A percentile compares a stretch with the other conserved stretches of the same genome.
Evolutionary conservation across 2,797 vertebrate genomes (phyloP).

Genomic region (Coranthus polyacanthus): DNA sequence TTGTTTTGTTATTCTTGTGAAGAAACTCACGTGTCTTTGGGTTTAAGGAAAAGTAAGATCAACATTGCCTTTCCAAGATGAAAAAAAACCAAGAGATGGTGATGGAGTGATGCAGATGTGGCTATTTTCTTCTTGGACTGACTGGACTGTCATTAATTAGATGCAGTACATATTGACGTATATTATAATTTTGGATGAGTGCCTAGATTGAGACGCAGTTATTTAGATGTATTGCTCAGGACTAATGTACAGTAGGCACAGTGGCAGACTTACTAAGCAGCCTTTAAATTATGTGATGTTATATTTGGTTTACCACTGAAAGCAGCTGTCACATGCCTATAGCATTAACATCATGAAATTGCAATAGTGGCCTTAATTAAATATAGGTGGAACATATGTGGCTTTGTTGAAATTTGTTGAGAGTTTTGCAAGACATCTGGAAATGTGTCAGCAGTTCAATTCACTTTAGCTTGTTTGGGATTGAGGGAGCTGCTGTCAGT

Average conservation of each 20-base stretch:
- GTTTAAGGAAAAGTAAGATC: constrained; percentile 46
- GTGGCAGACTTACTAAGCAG: constrained; percentile 40
- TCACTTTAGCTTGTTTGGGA: constrained; percentile 37
- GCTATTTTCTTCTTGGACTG: constrained; percentile 47
- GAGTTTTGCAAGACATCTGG: not conserved
- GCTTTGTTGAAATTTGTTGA: constrained; percentile 34
- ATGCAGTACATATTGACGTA: constrained; percentile 52
- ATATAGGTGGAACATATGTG: not conserved
- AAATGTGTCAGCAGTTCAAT: constrained; percentile 38
- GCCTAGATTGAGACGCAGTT: constrained; percentile 60
- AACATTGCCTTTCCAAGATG: constrained; percentile 26
- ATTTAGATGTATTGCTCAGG: constrained; percentile 61
- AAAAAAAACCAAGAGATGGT: constrained; percentile 27
- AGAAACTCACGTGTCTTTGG: constrained; percentile 49
- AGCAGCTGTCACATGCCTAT: constrained; percentile 12
- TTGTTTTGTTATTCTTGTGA: constrained; percentile 38
- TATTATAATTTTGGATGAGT: constrained; percentile 62
- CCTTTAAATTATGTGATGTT: constrained; percentile 37
- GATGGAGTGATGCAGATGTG: constrained; percentile 55
- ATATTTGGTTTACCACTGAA: constrained; percentile 26
- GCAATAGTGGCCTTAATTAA: not conserved
- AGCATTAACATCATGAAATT: constrained; percentile 17
- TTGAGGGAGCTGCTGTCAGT: constrained; percentile 46
- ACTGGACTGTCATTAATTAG: constrained; percentile 59
- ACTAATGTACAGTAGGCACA: constrained; percentile 48